Evolutionary conservation across 2,113 vertebrate genomes (phyloP), one percentile per base, ranked within the genome.

Genomic region (Rattus rattus): DNA sequence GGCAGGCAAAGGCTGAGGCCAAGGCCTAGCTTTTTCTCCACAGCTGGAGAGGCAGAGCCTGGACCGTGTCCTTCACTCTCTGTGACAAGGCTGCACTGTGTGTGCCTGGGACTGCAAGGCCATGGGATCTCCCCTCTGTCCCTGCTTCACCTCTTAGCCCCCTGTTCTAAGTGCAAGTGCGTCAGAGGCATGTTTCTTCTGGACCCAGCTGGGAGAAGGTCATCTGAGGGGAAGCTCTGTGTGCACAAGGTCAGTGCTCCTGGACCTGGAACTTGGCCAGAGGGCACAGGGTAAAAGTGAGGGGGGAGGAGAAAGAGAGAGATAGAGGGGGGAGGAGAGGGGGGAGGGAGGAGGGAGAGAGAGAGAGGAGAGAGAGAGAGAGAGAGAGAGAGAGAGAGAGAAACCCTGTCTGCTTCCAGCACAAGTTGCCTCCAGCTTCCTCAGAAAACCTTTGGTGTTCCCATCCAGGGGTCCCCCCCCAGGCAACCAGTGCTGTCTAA

Each of bases 131-230:
- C 54, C 69, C 56, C 24, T 43, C 10, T 33, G 49, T 4, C 19
- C 67, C 9, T 1, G 22, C 26, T 88, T 19, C 70, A 52, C n/a
- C 49, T 54, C 39, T 61, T 65, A 47, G 30, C 24, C 83, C 83
- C 0, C 0, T 2, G 14, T 30, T 30, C 30, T 69, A 36, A 69
- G 67, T 33, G 30, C 30, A 69, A 10, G 10, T 76, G 20, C 0
- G 0, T n/a, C 59, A 87, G n/a, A 69, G 7, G 26, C 2, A 72
- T 90, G 84, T 96, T 96, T 92, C 81, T 43, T 69, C 88, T 65
- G 61, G 5, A 91, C 49, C 90, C 47, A 54, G 72, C 94, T 56
- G 33, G 83, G 79, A 49, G 75, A 91, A 96, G 92, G 90, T 79
- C 93, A 75, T 43, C 43, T 22, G n/a, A 11, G 79, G 61, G 36